Percentiles rank a stretch among this genome's conserved stretches.
phyloP scores from a whole-genome alignment of 2,888 invertebrate genomes.

The Drosophila barbarae region DNA sequence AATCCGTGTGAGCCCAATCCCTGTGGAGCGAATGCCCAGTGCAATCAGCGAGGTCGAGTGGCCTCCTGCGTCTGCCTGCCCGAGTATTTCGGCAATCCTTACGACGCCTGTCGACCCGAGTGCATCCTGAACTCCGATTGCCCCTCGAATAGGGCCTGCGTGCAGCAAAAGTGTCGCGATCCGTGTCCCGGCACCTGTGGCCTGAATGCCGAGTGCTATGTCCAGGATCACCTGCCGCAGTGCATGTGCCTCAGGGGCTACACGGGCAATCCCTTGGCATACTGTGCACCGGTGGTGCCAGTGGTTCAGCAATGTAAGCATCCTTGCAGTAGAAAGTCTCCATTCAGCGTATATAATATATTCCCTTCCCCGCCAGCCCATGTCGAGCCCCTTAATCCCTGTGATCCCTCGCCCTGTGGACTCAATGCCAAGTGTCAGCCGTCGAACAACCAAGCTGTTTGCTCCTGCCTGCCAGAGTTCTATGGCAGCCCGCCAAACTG shows the following conservation, averaged over 20 bases:
- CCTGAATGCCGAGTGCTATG: slow-evolving; percentile 86
- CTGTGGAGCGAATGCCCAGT: slow-evolving; percentile 86
- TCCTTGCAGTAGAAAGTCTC: neutral
- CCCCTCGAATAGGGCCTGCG: slow-evolving; percentile 85
- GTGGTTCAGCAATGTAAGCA: slow-evolving; percentile 81
- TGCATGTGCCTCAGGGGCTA: slow-evolving; percentile 85
- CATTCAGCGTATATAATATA: neutral
- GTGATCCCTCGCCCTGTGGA: slow-evolving; percentile 84
- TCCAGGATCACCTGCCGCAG: slow-evolving; percentile 87
- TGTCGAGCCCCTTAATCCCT: slow-evolving; percentile 79
- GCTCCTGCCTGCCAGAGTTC: slow-evolving; percentile 86
- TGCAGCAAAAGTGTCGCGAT: slow-evolving; percentile 87
- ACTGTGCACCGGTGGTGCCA: slow-evolving; percentile 81
- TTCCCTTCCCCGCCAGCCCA: neutral
- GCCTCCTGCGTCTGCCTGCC: slow-evolving; percentile 87
- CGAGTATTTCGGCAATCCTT: slow-evolving; percentile 84
- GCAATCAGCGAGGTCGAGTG: slow-evolving; percentile 83
- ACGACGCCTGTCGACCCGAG: slow-evolving; percentile 88
- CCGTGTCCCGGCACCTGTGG: slow-evolving; percentile 90
- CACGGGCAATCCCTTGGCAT: slow-evolving; percentile 86
- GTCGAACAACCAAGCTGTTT: slow-evolving; percentile 82
- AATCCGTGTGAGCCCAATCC: slow-evolving; percentile 86
- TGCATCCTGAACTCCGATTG: slow-evolving; percentile 90
- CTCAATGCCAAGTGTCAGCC: slow-evolving; percentile 83
- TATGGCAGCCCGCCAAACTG: slow-evolving; percentile 88